Percentiles rank a stretch among this genome's conserved stretches.
phyloP scores from a whole-genome alignment of 2,888 invertebrate genomes.

The Coelinius sp. region DNA sequence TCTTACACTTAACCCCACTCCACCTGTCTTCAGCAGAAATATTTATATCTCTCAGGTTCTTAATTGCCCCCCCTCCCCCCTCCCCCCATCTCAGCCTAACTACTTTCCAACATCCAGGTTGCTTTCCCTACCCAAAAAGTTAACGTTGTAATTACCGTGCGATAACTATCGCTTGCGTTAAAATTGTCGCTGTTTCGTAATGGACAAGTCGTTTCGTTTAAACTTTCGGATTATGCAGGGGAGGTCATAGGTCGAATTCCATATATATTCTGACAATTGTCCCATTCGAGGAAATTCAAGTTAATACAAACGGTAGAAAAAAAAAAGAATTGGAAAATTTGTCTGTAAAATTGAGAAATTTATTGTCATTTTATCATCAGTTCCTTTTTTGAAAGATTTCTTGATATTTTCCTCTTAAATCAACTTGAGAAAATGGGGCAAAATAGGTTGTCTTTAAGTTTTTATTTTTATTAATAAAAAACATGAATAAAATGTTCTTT shows the following conservation, averaged over 20 bases:
- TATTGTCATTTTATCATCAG: too few relatives aligned
- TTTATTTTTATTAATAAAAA: too few relatives aligned
- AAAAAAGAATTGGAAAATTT: neutral
- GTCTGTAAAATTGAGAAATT: neutral
- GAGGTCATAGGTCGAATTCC: slow-evolving; percentile 1
- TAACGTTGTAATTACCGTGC: slow-evolving; percentile 60
- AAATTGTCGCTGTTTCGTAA: slow-evolving; percentile 49
- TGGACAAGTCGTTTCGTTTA: slow-evolving; percentile 48
- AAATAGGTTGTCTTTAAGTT: too few relatives aligned
- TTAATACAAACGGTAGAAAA: too few relatives aligned
- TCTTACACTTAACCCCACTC: slow-evolving; percentile 25
- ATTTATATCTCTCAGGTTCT: slow-evolving; percentile 62
- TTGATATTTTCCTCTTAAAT: too few relatives aligned
- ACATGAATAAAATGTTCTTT: too few relatives aligned
- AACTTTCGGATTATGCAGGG: slow-evolving; percentile 41
- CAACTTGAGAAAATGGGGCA: too few relatives aligned
- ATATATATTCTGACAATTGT: slow-evolving; percentile 24
- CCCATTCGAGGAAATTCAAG: slow-evolving; percentile 17
- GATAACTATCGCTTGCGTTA: slow-evolving; percentile 50
- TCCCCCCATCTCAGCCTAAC: slow-evolving; percentile 44
- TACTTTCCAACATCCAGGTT: slow-evolving; percentile 48
- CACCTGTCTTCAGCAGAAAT: slow-evolving; percentile 51
- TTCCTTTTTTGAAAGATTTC: too few relatives aligned
- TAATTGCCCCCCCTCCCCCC: slow-evolving; percentile 57
- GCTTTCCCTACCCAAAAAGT: slow-evolving; percentile 57